phyloP scores from a whole-genome alignment of 2,113 vertebrate genomes.

The Eubucco bourcierii region DNA sequence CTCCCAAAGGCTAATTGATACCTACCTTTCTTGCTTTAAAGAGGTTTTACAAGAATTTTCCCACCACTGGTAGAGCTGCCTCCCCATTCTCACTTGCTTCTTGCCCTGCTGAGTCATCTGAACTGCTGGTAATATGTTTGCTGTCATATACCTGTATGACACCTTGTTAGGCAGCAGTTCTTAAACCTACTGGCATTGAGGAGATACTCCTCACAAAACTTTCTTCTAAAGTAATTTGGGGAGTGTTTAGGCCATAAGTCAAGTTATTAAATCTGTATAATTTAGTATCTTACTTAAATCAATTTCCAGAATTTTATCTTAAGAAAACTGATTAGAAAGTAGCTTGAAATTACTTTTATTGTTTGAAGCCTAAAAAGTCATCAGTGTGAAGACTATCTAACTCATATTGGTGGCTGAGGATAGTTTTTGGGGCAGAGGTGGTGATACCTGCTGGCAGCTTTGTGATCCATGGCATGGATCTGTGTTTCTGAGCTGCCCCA shows the following conservation, averaged over 20 bases:
- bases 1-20: neutral
- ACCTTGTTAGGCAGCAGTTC: neutral
- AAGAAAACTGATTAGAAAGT: no score
- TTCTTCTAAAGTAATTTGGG: neutral
- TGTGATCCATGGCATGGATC: accelerated
- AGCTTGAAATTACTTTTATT: neutral
- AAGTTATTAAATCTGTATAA: neutral
- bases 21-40: neutral
- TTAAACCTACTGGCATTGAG: neutral
- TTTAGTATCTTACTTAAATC: neutral
- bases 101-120: neutral
- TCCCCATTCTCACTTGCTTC: neutral
- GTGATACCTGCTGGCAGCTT: accelerated
- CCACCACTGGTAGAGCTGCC: neutral
- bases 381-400: neutral
- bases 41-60: neutral
- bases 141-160: neutral
- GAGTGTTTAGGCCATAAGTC: neutral
- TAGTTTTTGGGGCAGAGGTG: neutral
- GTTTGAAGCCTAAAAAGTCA: constrained; percentile 1
- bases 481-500: neutral
- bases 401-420: neutral
- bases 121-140: accelerated
- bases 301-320: neutral
- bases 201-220: neutral